These are phyloP conservation scores for Hippocampus guttulatus DNA, from an alignment of 2,113 vertebrate species.

Conservation along the genomic window DNA sequence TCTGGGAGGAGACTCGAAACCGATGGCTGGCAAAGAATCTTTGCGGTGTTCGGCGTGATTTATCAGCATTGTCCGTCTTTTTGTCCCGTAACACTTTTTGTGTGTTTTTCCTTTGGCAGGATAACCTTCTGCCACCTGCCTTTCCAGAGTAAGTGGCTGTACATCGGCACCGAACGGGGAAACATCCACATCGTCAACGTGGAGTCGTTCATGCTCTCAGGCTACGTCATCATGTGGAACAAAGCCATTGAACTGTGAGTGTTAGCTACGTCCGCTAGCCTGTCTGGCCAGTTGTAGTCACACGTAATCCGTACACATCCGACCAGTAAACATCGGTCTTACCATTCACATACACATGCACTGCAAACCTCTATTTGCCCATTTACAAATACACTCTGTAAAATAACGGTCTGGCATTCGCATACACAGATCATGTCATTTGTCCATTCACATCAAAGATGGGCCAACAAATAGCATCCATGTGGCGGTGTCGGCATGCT, in stretches of 20 bases:
- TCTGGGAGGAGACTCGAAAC: slow-evolving; percentile 8
- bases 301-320: too few relatives aligned
- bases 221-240: slow-evolving; percentile 99
- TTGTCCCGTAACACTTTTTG: neutral
- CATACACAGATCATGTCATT: too few relatives aligned
- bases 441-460: too few relatives aligned
- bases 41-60: slow-evolving; percentile 12
- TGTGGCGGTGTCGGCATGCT: too few relatives aligned
- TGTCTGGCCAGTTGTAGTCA: neutral
- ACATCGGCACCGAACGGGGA: slow-evolving; percentile 95
- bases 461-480: too few relatives aligned
- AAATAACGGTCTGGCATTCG: too few relatives aligned
- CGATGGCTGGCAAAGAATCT: slow-evolving; percentile 28
- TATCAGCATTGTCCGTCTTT: slow-evolving; percentile 1
- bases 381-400: too few relatives aligned
- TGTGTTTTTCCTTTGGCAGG: slow-evolving; percentile 63
- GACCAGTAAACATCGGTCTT: too few relatives aligned
- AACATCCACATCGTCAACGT: slow-evolving; percentile 99
- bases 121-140: slow-evolving; percentile 98
- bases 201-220: slow-evolving; percentile 99
- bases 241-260: slow-evolving; percentile 99
- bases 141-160: slow-evolving; percentile 99
- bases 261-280: neutral
- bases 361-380: too few relatives aligned
- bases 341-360: too few relatives aligned